These are phyloP conservation scores for Chelonoidis abingdonii DNA, from an alignment of 2,113 vertebrate genomes.

Conservation along the genomic window DNA sequence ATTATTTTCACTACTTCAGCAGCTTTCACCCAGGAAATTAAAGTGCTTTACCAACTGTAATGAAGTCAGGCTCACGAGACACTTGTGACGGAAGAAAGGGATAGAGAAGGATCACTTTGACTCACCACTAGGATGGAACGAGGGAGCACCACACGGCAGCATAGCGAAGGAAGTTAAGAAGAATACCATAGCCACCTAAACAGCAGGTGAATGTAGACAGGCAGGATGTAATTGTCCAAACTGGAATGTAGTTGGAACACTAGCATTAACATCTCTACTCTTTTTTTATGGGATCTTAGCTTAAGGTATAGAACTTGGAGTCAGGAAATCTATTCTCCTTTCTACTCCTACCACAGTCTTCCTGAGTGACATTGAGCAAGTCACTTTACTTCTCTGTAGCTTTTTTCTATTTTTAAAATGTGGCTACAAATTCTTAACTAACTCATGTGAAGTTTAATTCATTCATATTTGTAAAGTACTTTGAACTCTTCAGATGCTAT, in stretches of 20 bases:
- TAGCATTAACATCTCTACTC: neutral
- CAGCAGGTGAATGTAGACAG: neutral
- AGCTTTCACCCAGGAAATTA: slow-evolving; percentile 4
- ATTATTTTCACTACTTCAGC: neutral
- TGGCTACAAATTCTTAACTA: neutral
- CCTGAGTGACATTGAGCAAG: too few species aligned
- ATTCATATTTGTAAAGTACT: neutral
- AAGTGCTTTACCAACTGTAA: neutral
- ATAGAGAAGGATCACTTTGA: neutral
- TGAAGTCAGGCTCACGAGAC: neutral
- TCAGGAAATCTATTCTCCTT: neutral
- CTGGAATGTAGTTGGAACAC: neutral
- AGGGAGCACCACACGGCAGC: neutral
- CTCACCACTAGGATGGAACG: neutral
- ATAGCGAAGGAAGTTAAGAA: neutral
- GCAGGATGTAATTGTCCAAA: neutral
- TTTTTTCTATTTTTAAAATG: neutral
- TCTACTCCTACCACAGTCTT: too few species aligned
- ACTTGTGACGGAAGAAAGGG: neutral
- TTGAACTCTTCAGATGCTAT: neutral
- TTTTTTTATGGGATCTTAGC: neutral
- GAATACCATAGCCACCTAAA: neutral
- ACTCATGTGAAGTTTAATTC: neutral
- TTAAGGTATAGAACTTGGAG: neutral
- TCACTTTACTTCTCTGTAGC: neutral